Evolutionary conservation across 2,113 vertebrate species (phyloP).

Genomic region (Clupea harengus): DNA sequence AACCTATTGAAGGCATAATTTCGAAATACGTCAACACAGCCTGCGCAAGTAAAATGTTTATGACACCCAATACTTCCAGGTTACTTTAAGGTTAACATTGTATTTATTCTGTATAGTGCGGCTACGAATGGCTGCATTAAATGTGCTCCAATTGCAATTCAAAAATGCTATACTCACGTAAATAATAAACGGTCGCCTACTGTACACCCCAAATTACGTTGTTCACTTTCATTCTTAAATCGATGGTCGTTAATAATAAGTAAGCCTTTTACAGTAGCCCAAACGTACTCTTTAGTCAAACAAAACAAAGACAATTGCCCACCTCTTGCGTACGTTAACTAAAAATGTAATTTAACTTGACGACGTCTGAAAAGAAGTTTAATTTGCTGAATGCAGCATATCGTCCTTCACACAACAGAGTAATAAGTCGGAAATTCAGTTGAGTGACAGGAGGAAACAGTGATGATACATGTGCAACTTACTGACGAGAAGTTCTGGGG

Average conservation of each 20-base stretch:
- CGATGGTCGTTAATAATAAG: neutral
- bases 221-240: neutral
- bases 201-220: neutral
- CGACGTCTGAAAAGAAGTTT: neutral
- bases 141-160: neutral
- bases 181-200: neutral
- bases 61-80: neutral
- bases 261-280: neutral
- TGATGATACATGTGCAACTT: constrained; percentile 64
- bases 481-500: constrained; percentile 75
- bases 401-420: neutral
- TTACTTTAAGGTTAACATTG: neutral
- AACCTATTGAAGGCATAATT: neutral
- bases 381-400: neutral
- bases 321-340: neutral
- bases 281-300: neutral
- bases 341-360: neutral
- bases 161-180: neutral
- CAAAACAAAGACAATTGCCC: neutral
- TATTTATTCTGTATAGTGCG: neutral
- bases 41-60: neutral
- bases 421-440: constrained; percentile 11
- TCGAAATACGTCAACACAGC: neutral
- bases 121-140: neutral
- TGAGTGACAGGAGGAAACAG: constrained; percentile 45